These are phyloP conservation scores for Heliocidaris erythrogramma DNA, from an alignment of 35 echinoderm and acorn worm species.

Conservation along the genomic window DNA sequence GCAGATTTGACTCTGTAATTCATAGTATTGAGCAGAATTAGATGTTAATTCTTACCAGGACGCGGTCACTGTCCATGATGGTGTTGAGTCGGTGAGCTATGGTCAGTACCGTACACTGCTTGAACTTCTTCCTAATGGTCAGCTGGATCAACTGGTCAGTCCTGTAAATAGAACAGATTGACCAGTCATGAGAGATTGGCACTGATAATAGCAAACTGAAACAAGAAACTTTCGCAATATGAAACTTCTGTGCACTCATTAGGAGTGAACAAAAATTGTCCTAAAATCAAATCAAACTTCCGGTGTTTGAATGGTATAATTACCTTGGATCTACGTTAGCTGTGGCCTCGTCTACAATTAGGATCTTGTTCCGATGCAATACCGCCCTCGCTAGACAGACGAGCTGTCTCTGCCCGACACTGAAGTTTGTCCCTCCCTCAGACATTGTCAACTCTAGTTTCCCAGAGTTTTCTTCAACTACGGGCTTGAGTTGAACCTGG, in stretches of 20 bases:
- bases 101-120: slow-evolving; percentile 71
- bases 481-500: slow-evolving; percentile 58
- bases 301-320: background rate
- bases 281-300: background rate
- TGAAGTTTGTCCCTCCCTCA: slow-evolving; percentile 84
- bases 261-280: background rate
- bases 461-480: slow-evolving; percentile 34
- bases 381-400: slow-evolving; percentile 66
- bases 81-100: slow-evolving; percentile 78
- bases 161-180: slow-evolving; percentile 14
- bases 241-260: no score
- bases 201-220: background rate
- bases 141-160: slow-evolving; percentile 62
- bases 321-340: slow-evolving; percentile 67
- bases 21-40: background rate
- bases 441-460: slow-evolving; percentile 67
- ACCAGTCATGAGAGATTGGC: background rate
- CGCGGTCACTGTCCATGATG: slow-evolving; percentile 69
- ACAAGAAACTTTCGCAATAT: no score
- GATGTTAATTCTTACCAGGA: slow-evolving; percentile 54
- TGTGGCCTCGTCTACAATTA: slow-evolving; percentile 67
- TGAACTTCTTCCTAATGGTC: slow-evolving; percentile 64
- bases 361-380: slow-evolving; percentile 64
- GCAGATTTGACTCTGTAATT: no score
- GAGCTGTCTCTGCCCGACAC: slow-evolving; percentile 71